Conservation (phyloP, 2,113 vertebrate genomes). For the Leuciscus idus region DNA sequence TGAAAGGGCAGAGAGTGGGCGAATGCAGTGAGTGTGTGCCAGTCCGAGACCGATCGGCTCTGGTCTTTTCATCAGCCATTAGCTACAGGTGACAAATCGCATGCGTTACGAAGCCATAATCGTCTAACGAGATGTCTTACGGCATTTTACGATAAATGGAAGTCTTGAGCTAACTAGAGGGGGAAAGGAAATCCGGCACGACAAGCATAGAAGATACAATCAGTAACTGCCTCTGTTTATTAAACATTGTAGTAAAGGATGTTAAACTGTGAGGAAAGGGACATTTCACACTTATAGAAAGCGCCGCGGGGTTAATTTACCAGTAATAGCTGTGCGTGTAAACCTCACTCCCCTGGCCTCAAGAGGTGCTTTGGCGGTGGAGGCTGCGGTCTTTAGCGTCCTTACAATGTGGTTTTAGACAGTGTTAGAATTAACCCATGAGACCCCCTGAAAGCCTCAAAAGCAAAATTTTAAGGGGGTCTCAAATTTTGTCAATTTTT, state of each 20-base stretch:
- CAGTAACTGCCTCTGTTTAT: constrained; percentile 28
- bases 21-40: constrained; percentile 38
- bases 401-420: no score
- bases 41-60: constrained; percentile 49
- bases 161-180: background rate
- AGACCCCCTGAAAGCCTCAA: no score
- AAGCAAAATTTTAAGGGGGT: no score
- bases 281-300: no score
- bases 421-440: no score
- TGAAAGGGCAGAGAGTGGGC: constrained; percentile 39
- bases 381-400: no score
- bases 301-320: no score
- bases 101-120: constrained; percentile 26
- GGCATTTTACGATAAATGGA: background rate
- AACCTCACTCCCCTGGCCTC: no score
- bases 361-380: no score
- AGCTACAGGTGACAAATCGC: constrained; percentile 56
- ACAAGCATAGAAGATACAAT: constrained; percentile 16
- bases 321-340: no score
- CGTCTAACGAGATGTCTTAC: background rate
- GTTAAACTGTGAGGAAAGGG: background rate
- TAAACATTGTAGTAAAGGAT: background rate
- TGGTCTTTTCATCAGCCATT: constrained; percentile 60
- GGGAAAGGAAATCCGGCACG: background rate
- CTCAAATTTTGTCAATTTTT: no score